phyloP scores from a whole-genome alignment of 2,113 vertebrate species.

The Eolophus roseicapilla region DNA sequence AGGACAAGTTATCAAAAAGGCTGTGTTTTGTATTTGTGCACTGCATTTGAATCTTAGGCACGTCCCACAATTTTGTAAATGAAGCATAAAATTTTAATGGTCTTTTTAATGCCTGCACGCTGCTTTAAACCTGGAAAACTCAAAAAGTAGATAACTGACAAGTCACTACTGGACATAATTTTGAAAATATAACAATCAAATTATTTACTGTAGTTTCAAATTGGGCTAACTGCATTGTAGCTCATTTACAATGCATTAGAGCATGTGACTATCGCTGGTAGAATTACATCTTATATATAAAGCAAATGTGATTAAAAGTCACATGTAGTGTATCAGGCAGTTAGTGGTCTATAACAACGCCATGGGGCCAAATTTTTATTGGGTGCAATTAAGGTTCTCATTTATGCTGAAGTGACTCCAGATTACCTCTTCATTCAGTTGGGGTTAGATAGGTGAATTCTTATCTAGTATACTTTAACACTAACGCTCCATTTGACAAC shows the following conservation, averaged over 20 bases:
- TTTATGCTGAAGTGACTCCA: not conserved
- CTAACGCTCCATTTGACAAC: not conserved
- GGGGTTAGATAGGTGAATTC: not conserved
- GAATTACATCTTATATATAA: not conserved
- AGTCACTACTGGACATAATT: not conserved
- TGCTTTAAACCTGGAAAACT: not conserved
- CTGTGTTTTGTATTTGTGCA: not conserved
- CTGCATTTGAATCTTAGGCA: not conserved
- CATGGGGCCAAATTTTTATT: not conserved
- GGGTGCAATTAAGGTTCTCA: not conserved
- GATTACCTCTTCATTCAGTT: not conserved
- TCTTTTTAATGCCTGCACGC: not conserved
- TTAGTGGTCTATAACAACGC: not conserved
- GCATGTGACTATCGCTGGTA: not conserved
- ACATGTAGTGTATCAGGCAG: rapidly evolving
- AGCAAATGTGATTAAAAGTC: not conserved
- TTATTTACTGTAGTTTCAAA: not conserved
- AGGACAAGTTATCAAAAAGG: not conserved
- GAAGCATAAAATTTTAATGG: not conserved
- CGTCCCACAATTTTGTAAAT: not conserved
- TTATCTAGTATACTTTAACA: not conserved
- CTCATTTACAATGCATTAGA: not conserved
- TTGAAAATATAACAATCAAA: not conserved
- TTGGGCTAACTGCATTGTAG: not conserved
- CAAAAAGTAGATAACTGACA: not conserved